Evolutionary conservation across 2,888 invertebrate genomes (phyloP).

Genomic region (Cheilosia vulpina): DNA sequence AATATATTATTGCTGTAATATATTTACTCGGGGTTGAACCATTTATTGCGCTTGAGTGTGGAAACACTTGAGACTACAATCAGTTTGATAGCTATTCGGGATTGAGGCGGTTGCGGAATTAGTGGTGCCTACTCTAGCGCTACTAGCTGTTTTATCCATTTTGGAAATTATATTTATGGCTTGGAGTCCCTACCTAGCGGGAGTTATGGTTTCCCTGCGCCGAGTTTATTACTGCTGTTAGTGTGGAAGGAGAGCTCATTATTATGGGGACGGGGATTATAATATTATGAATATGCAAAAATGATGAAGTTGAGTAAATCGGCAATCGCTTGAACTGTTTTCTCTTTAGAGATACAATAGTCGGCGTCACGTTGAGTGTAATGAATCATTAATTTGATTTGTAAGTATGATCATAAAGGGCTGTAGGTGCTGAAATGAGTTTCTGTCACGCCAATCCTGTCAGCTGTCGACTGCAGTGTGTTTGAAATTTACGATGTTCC

Average conservation of each 20-base stretch:
- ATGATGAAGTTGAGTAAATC: conserved; percentile 11
- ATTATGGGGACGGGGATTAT: conserved; percentile 10
- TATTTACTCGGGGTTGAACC: conserved; percentile 56
- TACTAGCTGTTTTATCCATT: conserved; percentile 37
- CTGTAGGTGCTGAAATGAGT: not conserved
- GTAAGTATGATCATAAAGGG: conserved; percentile 11
- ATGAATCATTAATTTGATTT: conserved; percentile 31
- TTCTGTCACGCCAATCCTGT: conserved; percentile 1
- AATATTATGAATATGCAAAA: conserved; percentile 48
- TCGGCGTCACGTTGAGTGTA: not conserved
- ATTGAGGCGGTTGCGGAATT: conserved; percentile 56
- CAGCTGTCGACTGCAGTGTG: too few species aligned
- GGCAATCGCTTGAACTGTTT: conserved; percentile 22
- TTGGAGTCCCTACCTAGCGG: conserved; percentile 4
- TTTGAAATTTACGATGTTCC: too few species aligned
- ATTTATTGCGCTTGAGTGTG: conserved; percentile 54
- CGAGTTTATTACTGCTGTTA: not conserved
- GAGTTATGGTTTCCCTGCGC: conserved; percentile 38
- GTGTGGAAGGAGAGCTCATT: conserved; percentile 18
- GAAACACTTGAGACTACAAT: conserved; percentile 69
- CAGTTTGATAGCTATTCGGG: conserved; percentile 61
- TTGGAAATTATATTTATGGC: conserved; percentile 20
- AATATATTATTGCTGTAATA: conserved; percentile 66
- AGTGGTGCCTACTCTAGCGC: not conserved
- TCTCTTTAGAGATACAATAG: not conserved